phyloP scores from a whole-genome alignment of 2,888 invertebrate species.

The Tiliacea aurago region DNA sequence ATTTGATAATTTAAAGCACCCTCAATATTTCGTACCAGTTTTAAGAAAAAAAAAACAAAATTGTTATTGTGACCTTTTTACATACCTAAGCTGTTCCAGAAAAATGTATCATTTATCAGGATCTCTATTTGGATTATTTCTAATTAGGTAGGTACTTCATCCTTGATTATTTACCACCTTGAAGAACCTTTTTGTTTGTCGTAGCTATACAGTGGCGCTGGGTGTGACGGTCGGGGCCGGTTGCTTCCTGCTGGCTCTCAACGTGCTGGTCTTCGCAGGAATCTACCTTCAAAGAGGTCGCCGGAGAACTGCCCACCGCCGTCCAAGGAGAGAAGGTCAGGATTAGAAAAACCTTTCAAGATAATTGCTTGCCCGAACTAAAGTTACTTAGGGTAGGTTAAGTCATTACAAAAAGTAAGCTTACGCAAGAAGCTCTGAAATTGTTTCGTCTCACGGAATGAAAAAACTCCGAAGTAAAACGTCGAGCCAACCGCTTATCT shows the following conservation, averaged over 20 bases:
- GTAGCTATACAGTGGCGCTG: conserved; percentile 94
- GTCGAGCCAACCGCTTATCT: conserved; percentile 63
- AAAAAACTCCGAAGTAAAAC: conserved; percentile 46
- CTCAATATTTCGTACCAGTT: conserved; percentile 33
- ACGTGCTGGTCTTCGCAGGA: conserved; percentile 94
- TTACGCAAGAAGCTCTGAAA: conserved; percentile 40
- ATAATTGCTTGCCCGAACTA: conserved; percentile 24
- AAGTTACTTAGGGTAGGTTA: conserved; percentile 1
- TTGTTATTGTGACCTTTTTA: conserved; percentile 1
- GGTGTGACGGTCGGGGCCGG: conserved; percentile 95
- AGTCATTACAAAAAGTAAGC: conserved; percentile 39
- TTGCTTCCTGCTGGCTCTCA: conserved; percentile 93
- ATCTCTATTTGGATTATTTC: neutral
- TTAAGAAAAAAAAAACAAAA: conserved; percentile 19
- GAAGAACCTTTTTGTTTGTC: neutral
- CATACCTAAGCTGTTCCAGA: conserved; percentile 1
- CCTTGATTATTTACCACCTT: neutral
- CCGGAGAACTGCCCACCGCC: conserved; percentile 79
- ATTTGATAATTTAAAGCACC: conserved; percentile 49
- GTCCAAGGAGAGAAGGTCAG: conserved; percentile 80
- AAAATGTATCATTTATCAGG: neutral
- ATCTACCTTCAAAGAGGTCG: conserved; percentile 94
- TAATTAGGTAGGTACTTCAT: neutral
- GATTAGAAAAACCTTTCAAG: conserved; percentile 11
- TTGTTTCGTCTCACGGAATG: conserved; percentile 39